These are phyloP conservation scores for Anodontia alba DNA, from an alignment of 2,888 invertebrate species.

Conservation along the genomic window DNA sequence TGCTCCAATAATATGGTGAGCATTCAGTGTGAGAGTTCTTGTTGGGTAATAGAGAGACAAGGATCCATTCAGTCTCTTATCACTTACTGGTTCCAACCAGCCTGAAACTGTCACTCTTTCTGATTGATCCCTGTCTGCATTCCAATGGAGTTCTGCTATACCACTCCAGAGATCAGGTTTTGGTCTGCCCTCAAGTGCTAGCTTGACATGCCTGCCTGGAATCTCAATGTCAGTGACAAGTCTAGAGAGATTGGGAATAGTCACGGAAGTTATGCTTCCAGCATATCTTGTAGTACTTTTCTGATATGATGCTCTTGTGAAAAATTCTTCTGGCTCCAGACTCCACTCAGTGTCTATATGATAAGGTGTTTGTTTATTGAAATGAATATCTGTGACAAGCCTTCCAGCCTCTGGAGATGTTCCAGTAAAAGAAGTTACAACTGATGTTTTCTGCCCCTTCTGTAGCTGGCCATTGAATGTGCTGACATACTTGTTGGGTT, in stretches of 20 bases:
- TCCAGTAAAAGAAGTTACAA: slow-evolving; percentile 55
- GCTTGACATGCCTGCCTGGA: slow-evolving; percentile 60
- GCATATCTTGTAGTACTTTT: slow-evolving; percentile 41
- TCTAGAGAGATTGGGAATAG: slow-evolving; percentile 39
- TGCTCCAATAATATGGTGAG: slow-evolving; percentile 48
- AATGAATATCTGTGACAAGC: slow-evolving; percentile 59
- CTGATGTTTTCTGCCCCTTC: slow-evolving; percentile 48
- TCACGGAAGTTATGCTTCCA: slow-evolving; percentile 29
- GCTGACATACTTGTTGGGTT: slow-evolving; percentile 60
- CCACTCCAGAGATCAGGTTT: slow-evolving; percentile 39
- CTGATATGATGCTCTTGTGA: slow-evolving; percentile 40
- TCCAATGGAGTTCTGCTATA: slow-evolving; percentile 63
- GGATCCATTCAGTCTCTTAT: slow-evolving; percentile 55
- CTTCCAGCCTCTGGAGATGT: slow-evolving; percentile 37
- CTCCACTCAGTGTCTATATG: slow-evolving; percentile 57
- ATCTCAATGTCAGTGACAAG: slow-evolving; percentile 56
- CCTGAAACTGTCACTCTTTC: slow-evolving; percentile 40
- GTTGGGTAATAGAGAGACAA: slow-evolving; percentile 51
- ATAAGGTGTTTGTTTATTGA: slow-evolving; percentile 54
- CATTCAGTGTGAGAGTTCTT: slow-evolving; percentile 51
- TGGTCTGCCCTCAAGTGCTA: slow-evolving; percentile 51
- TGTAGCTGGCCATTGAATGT: slow-evolving; percentile 53
- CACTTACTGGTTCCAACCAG: slow-evolving; percentile 43
- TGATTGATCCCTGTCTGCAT: slow-evolving; percentile 59
- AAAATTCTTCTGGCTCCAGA: slow-evolving; percentile 55